Base-by-base conservation (phyloP, 2,113 vertebrate genomes). In the Narcine bancroftii region DNA sequence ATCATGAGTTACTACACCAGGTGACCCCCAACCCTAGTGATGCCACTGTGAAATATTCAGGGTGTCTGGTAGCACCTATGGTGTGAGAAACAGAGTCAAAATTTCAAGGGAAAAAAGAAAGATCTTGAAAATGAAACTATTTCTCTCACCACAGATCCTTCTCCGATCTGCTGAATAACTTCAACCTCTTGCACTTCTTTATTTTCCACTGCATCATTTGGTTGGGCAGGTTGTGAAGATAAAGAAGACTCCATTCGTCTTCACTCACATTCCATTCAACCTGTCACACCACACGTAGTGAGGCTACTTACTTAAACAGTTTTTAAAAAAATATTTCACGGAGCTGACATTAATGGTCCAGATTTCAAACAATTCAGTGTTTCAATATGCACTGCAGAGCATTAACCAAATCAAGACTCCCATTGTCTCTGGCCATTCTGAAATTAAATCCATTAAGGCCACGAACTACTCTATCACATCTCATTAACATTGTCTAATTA, bases 401-500 rank as follows among this genome's bases (percentile, higher is more conserved):
- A 47, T 3, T 50, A 26, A 50, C 53, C 79, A 83, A 47, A 53
- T 53, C 11, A 33, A 33, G 26, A 13, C 77, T 33, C 26, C 9
- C 45, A 15, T 26, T 53, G 42, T 15, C 45, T 81, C 77, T 26
- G 33, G 29, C 26, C 53, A 33, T 33, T 33, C 79, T 83, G 79
- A 33, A 53, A 53, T 26, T 26, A 83, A 83, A n/a, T 11, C 79
- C 29, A 47, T 53, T 53, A 56, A 47, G 79, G 53, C 3, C 17
- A 33, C 13, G 33, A 11, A 24, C 79, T 83, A 83, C 53, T 83
- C 50, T 53, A 83, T 29, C 79, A 53, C 47, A 3, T 83, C 79
- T 83, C 33, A 83, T 83, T 83, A 83, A 53, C 47, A 11, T 83
- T 83, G 53, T 13, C 29, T 83, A 83, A 83, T 83, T 83, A 53